A percentile compares a stretch with the other conserved stretches of the same genome.
Evolutionary conservation across 2,888 invertebrate species (phyloP).

Genomic region (Camptogramma bilineatum): DNA sequence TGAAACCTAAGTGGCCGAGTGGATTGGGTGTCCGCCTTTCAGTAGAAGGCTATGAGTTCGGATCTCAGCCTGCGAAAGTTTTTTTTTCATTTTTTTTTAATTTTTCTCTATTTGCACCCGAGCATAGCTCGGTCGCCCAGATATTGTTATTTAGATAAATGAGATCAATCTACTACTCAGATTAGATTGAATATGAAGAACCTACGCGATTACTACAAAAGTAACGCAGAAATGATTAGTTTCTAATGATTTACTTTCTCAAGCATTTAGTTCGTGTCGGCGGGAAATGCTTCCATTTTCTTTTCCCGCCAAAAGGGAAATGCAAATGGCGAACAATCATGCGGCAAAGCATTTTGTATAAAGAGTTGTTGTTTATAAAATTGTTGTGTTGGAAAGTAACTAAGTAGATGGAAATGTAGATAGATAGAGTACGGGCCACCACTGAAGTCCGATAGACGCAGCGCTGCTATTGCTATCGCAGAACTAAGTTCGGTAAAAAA

Average conservation of each 20-base stretch:
- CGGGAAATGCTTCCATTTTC: constrained; percentile 67
- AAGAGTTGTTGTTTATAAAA: constrained; percentile 20
- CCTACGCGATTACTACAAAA: constrained; percentile 43
- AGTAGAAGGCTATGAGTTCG: too few relatives aligned
- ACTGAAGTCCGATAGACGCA: too few relatives aligned
- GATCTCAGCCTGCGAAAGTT: too few relatives aligned
- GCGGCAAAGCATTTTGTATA: constrained; percentile 30
- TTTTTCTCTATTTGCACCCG: too few relatives aligned
- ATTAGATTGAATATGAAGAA: constrained; percentile 19
- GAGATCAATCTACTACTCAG: constrained; percentile 3
- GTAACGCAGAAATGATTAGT: constrained; percentile 51
- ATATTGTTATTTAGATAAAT: not conserved
- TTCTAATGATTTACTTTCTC: constrained; percentile 75
- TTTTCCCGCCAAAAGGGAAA: constrained; percentile 69
- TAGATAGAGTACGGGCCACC: too few relatives aligned
- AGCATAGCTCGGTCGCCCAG: too few relatives aligned
- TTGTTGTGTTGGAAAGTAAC: constrained; percentile 8
- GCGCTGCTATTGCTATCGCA: too few relatives aligned
- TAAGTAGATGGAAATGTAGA: not conserved
- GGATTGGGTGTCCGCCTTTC: too few relatives aligned
- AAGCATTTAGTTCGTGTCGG: constrained; percentile 58
- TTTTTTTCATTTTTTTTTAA: too few relatives aligned
- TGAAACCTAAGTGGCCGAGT: too few relatives aligned
- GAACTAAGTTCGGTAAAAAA: too few relatives aligned
- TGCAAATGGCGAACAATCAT: constrained; percentile 62